Base-by-base conservation (phyloP, 2,113 vertebrate species). In the Leptosomus discolor region DNA sequence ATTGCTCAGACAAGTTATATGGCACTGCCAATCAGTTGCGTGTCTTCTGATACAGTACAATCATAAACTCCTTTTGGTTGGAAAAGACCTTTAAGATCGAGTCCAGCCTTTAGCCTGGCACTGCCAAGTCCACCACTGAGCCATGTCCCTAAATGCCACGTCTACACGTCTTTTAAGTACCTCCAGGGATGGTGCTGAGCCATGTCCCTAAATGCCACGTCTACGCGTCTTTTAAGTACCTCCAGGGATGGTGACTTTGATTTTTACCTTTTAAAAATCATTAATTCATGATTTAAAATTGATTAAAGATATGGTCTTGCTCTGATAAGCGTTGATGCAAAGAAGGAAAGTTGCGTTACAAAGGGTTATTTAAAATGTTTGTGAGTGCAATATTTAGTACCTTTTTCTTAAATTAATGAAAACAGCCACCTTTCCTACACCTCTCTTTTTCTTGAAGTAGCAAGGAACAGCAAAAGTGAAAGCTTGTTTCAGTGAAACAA, bases 251-350 rank as follows among this genome's bases (percentile, higher is more conserved):
- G 17, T 26, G 36, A 24, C 15, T 39, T 12, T 53, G 51, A 24
- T 26, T 53, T 50, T 50, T 11, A 50, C 23, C 23, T 23, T 23
- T 24, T 50, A 24, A 11, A 53, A 53, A 26, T 53, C 26, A 53
- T 53, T 53, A 9, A 53, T 53, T 30, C 27, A 56, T 82, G 56
- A 21, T 48, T 58, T n/a, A n/a, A n/a, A n/a, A n/a, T n/a, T n/a
- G n/a, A n/a, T n/a, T n/a, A n/a, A n/a, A n/a, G 26, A 13, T 63
- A 30, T 0, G 0, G 10, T 43, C 45, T 60, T 53, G 51, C 50
- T 70, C 9, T 54, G 39, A 3, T 41, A n/a, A 13, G 6, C 58
- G 12, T 46, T 65, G 34, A 32, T 71, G 24, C 12, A 27, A 24
- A 48, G 70, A 56, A 51, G 65, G 53, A 24, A 39, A 39, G 5